Base-by-base conservation (phyloP, 2,888 invertebrate species). In the Melinopterus prodromus region DNA sequence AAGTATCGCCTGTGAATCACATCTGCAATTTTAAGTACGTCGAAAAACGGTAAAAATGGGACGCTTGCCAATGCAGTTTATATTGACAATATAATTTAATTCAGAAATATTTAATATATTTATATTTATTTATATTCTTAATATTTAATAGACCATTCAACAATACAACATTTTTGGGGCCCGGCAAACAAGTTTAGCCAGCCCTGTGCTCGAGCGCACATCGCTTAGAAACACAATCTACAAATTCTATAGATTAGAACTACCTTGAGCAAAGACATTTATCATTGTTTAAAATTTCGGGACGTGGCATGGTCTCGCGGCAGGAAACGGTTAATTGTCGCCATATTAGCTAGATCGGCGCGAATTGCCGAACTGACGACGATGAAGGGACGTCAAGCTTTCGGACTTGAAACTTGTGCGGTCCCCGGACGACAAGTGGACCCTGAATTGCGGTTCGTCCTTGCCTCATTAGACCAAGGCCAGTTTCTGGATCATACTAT, bases 271-370 rank as follows among this genome's bases (percentile, higher is more conserved):
- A 1, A 53, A 7, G 53, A 53, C 53, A 53, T 53, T 53, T 53
- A 53, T 53, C 53, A 53, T 53, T 53, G 53, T 53, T 53, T 53
- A 53, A 53, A 53, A 53, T 53, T 53, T 53, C 53, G 53, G 53
- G 53, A 53, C 53, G 53, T 53, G 53, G 1, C 53, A 53, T 53
- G 12, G 53, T 7, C 53, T 53, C 53, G 53, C 53, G 53, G 53
- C 53, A 53, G 53, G 53, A 53, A 53, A 53, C 53, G 53, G 53
- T 53, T 53, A 53, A 53, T 53, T 53, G 53, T 53, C 53, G 53
- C 53, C 12, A 53, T 53, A 53, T 53, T 53, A 53, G 53, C 53
- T 53, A 53, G 7, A 7, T 53, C 53, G 53, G 53, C 53, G 53
- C 12, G 53, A 53, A 53, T 53, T 53, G 53, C 53, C 53, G 53